Evolutionary conservation across 2,113 vertebrate genomes (phyloP), one percentile per base, ranked within the genome.

Genomic region (Strix aluco): DNA sequence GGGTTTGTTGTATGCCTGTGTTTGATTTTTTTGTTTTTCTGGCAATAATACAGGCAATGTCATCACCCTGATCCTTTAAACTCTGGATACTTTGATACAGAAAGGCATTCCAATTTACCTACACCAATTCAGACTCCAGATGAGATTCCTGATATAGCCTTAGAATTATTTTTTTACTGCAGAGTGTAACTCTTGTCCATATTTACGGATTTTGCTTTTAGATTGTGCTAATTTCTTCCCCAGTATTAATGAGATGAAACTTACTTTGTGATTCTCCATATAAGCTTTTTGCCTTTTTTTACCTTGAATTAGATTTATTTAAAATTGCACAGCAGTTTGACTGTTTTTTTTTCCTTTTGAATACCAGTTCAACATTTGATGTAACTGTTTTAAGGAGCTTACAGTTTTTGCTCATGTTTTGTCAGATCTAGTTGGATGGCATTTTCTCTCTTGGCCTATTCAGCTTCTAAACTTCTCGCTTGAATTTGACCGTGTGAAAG

Each of bases 61-160:
- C n/a, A 74, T 81, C 62, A 47, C 9, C 34, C 5, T 15, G 30
- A 44, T 71, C 16, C 14, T 57, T 87, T 70, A 83, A 93, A 46
- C 20, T 6, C 46, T 40, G 67, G 21, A 8, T 47, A 15, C 22
- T 89, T 79, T 2, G 8, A 63, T 27, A 59, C 6, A 73, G 36
- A 62, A 88, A 90, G 34, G 75, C n/a, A 49, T 75, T 72, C 46
- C 29, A 22, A 46, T 58, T 78, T 78, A 23, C 44, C 40, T 80
- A 1, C 38, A 40, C 19, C 47, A 51, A 2, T 34, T 63, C 57
- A 90, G 59, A 42, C 40, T 65, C 10, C 23, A 72, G 30, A 42
- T 8, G 51, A 0, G 0, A 32, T 51, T 92, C 22, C 25, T 71
- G 17, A 6, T 66, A 52, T 34, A 79, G 75, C n/a, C 5, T 51